Base-by-base conservation (phyloP, 2,113 vertebrate genomes). In the Gallinago jamesoni region DNA sequence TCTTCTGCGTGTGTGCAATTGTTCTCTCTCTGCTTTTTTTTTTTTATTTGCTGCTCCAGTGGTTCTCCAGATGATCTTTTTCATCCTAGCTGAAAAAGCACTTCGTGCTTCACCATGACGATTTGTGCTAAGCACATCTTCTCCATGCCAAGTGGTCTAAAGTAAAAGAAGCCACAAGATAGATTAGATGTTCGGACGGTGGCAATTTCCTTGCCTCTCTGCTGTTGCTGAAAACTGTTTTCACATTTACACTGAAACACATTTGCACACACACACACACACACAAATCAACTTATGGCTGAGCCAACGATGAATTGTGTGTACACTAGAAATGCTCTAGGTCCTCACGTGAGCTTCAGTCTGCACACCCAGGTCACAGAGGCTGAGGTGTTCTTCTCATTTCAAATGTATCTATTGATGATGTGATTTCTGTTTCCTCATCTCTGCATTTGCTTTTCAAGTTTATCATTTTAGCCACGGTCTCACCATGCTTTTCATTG, bases 341-440 rank as follows among this genome's bases (percentile, higher is more conserved):
- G 78, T 64, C 30, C 3, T 25, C 59, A 47, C 0, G 5, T 22
- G 80, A 96, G 67, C 53, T 47, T 48, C n/a, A n/a, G 57, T 66
- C 74, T 87, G 60, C 87, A 70, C 89, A 70, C 89, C 90, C 94
- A 82, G 93, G 83, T 93, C 90, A 76, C 78, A 53, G 92, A 84
- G 84, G 93, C 66, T 31, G 87, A 93, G 87, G 72, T 8, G 57
- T 50, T 77, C 72, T 87, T 81, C 95, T 90, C 77, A 55, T 93
- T 97, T 91, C 84, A 92, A 93, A 86, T 75, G 43, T 84, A 43
- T 95, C 93, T 90, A 79, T 96, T 82, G 94, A 72, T 87, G 91
- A 92, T 72, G 67, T 56, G 93, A 83, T 96, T 96, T 95, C 62
- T 47, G 3, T 56, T 86, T 83, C 75, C 52, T 50, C 28, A 6